Percentiles rank a stretch among this genome's conserved stretches.
phyloP scores from a whole-genome alignment of 35 echinoderm and acorn worm species.

The Acanthaster planci region DNA sequence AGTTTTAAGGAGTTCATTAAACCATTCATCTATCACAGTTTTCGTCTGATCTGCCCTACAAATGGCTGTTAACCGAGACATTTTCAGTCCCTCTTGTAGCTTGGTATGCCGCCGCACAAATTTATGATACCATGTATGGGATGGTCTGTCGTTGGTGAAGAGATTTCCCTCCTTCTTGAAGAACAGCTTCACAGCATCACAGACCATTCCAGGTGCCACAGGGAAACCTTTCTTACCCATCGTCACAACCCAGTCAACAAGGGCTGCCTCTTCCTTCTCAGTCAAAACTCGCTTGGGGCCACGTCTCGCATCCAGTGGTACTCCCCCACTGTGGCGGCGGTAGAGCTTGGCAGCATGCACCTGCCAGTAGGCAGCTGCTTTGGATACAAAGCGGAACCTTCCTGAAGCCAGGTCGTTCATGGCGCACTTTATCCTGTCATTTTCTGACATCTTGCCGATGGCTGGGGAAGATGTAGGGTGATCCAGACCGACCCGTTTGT shows the following conservation, averaged over 20 bases:
- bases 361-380: slow-evolving; percentile 61
- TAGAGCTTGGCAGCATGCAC: slow-evolving; percentile 59
- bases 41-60: slow-evolving; percentile 35
- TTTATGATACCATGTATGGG: slow-evolving; percentile 63
- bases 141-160: slow-evolving; percentile 60
- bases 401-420: slow-evolving; percentile 45
- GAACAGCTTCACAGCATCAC: slow-evolving; percentile 55
- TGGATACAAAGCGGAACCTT: slow-evolving; percentile 19
- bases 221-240: slow-evolving; percentile 61
- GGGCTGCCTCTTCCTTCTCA: slow-evolving; percentile 50
- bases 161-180: slow-evolving; percentile 51
- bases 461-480: slow-evolving; percentile 6
- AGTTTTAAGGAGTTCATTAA: slow-evolving; percentile 31
- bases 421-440: slow-evolving; percentile 54
- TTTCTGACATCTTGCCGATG: slow-evolving; percentile 39
- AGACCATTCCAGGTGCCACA: slow-evolving; percentile 40
- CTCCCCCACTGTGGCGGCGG: slow-evolving; percentile 47
- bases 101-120: slow-evolving; percentile 60
- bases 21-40: slow-evolving; percentile 49
- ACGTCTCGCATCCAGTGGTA: slow-evolving; percentile 39
- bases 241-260: slow-evolving; percentile 56
- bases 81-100: slow-evolving; percentile 48
- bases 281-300: slow-evolving; percentile 53
- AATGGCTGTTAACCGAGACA: slow-evolving; percentile 40
- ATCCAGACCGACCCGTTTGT: slow-evolving; percentile 14